Percentiles rank a stretch among this genome's conserved stretches.
Evolutionary conservation across 2,888 invertebrate genomes (phyloP).

Genomic region (Lepidocyrtinus sp.): DNA sequence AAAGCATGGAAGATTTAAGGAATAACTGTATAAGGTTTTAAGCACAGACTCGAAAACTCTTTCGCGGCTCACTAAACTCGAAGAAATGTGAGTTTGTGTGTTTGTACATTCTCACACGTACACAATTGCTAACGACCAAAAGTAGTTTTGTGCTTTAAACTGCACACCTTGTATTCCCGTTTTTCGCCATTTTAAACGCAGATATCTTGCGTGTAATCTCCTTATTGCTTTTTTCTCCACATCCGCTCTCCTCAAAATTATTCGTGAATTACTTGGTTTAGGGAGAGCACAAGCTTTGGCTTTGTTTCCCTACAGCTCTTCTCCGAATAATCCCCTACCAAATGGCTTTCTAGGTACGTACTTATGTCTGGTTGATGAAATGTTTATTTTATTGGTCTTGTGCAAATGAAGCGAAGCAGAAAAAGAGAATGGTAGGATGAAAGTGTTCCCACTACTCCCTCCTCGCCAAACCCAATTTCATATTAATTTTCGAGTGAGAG

Average conservation of each 20-base stretch:
- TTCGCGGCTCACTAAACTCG: too few species aligned
- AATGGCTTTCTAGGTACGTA: not conserved
- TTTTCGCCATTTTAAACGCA: too few species aligned
- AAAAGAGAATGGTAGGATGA: not conserved
- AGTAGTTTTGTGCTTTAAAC: too few species aligned
- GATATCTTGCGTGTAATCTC: constrained; percentile 31
- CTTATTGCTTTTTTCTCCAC: constrained; percentile 36
- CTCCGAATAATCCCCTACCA: too few species aligned
- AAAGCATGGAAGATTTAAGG: too few species aligned
- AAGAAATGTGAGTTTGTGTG: not conserved
- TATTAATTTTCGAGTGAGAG: too few species aligned
- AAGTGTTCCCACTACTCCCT: not conserved
- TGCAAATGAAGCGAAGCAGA: not conserved
- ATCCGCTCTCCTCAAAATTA: constrained; percentile 20
- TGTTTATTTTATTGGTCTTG: constrained; percentile 13
- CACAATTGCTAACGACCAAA: not conserved
- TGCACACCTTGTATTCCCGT: too few species aligned
- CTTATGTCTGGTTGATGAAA: not conserved
- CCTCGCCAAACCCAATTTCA: not conserved
- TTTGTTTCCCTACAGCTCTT: too few species aligned
- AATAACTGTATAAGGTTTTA: too few species aligned
- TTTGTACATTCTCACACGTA: not conserved
- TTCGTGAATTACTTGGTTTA: not conserved
- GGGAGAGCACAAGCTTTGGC: not conserved
- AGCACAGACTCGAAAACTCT: too few species aligned